These are phyloP conservation scores for Rhynchomys soricoides DNA, from an alignment of 2,113 vertebrate genomes.

Conservation along the genomic window DNA sequence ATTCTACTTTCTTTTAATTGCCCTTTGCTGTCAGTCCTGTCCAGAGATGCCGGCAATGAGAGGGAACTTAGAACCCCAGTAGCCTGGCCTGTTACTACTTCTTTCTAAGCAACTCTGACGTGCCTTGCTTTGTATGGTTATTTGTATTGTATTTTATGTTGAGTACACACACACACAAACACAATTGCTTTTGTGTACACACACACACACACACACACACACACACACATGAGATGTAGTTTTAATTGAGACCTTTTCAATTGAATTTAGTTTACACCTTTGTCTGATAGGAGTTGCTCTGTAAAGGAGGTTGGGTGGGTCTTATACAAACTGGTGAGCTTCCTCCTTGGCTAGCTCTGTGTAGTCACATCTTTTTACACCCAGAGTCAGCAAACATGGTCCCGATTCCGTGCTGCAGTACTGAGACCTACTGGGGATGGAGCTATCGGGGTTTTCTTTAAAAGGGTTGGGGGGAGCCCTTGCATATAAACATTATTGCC, in stretches of 20 bases:
- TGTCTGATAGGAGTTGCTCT: background rate
- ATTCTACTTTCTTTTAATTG: background rate
- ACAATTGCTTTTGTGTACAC: conserved; percentile 5
- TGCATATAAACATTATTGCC: background rate
- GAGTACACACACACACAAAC: background rate
- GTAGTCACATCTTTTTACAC: background rate
- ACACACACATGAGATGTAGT: background rate
- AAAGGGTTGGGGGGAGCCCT: background rate
- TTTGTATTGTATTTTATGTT: background rate
- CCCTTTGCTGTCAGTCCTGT: background rate
- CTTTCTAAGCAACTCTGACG: background rate
- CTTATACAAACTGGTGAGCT: background rate
- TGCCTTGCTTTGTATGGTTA: background rate
- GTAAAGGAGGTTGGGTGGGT: background rate
- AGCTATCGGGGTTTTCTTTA: conserved; percentile 26
- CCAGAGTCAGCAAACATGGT: background rate
- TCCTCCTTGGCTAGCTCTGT: background rate
- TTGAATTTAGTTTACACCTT: background rate
- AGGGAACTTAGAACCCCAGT: background rate
- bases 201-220: background rate
- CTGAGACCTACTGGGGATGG: background rate
- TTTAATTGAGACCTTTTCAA: background rate
- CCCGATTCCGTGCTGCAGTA: background rate
- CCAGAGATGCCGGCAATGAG: background rate
- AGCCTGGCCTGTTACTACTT: background rate